Conservation (phyloP, 2,113 vertebrate genomes). For the Geococcyx californianus region DNA sequence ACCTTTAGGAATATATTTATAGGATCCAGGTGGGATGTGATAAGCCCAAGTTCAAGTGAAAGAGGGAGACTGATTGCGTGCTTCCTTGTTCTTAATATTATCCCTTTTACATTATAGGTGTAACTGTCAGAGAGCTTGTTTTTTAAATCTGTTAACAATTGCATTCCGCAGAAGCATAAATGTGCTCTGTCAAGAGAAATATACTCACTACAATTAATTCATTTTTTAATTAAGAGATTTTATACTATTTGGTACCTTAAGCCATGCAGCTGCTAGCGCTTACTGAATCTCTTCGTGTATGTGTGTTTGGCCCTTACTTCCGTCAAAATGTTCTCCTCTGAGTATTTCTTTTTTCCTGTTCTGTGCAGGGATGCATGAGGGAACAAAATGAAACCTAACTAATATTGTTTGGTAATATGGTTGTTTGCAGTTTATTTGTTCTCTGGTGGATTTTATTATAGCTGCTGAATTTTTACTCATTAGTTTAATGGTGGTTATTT, state of each 20-base stretch:
- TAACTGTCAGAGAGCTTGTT: background rate
- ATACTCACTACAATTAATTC: conserved; percentile 22
- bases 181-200: conserved; percentile 3
- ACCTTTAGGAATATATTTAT: conserved; percentile 35
- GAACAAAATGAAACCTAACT: conserved; percentile 41
- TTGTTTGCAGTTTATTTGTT: conserved; percentile 50
- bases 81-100: background rate
- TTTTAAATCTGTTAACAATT: background rate
- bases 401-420: conserved; percentile 58
- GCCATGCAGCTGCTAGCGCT: conserved; percentile 57
- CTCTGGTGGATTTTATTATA: conserved; percentile 62
- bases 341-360: conserved; percentile 18
- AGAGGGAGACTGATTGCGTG: background rate
- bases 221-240: conserved; percentile 64
- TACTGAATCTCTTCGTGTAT: background rate
- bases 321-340: background rate
- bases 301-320: conserved; percentile 29
- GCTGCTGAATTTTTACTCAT: conserved; percentile 65
- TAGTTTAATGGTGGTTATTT: conserved; percentile 70
- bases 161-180: background rate
- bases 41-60: conserved; percentile 1
- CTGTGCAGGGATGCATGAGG: background rate
- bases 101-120: background rate
- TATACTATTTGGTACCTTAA: conserved; percentile 25
- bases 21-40: conserved; percentile 1